These are phyloP conservation scores for Coenobita brevimanus DNA, from an alignment of 1,140 invertebrate species.

Conservation along the genomic window DNA sequence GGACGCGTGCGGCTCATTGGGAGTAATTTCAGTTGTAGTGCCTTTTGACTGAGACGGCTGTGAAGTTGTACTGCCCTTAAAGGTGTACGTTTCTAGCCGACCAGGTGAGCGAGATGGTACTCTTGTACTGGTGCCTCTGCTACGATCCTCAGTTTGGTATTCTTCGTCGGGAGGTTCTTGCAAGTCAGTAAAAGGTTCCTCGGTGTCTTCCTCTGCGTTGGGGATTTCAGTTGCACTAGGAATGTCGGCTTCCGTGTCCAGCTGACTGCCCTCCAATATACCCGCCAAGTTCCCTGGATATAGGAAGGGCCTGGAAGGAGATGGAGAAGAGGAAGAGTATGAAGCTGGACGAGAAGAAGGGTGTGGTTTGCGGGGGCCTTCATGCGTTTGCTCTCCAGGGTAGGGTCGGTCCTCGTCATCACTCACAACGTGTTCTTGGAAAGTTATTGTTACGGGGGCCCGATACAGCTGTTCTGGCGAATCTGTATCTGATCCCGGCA, in stretches of 20 bases:
- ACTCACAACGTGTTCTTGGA: too few species aligned
- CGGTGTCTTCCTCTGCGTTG: background rate
- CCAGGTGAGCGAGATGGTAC: too few species aligned
- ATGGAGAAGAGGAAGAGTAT: background rate
- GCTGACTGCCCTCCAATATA: background rate
- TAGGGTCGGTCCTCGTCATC: too few species aligned
- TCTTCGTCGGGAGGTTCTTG: background rate
- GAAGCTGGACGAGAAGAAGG: background rate
- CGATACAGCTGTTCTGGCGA: background rate
- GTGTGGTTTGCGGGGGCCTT: too few species aligned
- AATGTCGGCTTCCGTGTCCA: background rate
- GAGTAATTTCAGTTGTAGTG: background rate
- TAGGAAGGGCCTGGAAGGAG: slow-evolving; percentile 13
- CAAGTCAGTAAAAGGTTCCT: background rate
- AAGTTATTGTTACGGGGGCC: too few species aligned
- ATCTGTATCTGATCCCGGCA: background rate
- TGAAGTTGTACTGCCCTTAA: too few species aligned
- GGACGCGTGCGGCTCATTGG: background rate
- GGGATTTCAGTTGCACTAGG: too few species aligned
- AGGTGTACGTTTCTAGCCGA: too few species aligned
- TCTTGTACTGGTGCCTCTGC: too few species aligned
- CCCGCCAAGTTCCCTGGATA: slow-evolving; percentile 31
- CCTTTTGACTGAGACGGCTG: too few species aligned
- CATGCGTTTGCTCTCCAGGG: too few species aligned
- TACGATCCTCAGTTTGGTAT: too few species aligned